A percentile compares a stretch with the other conserved stretches of the same genome.
Evolutionary conservation across 2,797 vertebrate genomes (phyloP).

Genomic region (Thamnophis elegans): DNA sequence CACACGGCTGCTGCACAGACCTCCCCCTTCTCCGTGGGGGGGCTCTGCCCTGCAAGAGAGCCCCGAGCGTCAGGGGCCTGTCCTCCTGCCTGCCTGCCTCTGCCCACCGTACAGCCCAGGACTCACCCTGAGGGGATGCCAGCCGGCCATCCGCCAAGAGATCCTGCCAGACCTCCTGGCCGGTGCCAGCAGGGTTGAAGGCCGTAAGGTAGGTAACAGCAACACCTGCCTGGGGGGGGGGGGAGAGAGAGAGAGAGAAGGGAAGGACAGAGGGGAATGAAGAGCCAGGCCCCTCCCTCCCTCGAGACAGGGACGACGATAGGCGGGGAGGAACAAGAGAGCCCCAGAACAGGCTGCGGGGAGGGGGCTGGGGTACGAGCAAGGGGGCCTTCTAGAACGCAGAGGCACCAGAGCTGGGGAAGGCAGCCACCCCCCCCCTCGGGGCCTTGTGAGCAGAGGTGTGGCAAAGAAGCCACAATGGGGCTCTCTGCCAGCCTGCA

Average conservation of each 20-base stretch:
- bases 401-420: neutral
- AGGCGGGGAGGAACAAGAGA: neutral
- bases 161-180: constrained; percentile 87
- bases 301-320: neutral
- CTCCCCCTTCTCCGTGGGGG: constrained; percentile 77
- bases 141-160: constrained; percentile 88
- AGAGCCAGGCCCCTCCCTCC: too few species aligned
- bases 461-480: too few species aligned
- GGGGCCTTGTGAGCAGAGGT: neutral
- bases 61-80: neutral
- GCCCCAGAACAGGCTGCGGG: neutral
- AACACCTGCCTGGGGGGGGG: constrained; percentile 72
- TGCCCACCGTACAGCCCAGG: neutral
- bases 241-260: too few species aligned
- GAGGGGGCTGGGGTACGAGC: fast-evolving
- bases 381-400: neutral
- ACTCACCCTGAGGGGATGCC: constrained; percentile 82
- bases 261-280: neutral
- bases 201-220: constrained; percentile 83
- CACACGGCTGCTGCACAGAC: constrained; percentile 86
- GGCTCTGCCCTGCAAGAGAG: constrained; percentile 76
- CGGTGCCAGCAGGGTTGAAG: constrained; percentile 84
- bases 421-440: neutral
- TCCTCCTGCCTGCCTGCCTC: neutral
- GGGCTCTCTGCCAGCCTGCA: neutral